Percentiles rank a stretch among this genome's conserved stretches.
These are phyloP conservation scores for Mythimna ferrago DNA, from an alignment of 2,888 invertebrate species.

Conservation along the genomic window DNA sequence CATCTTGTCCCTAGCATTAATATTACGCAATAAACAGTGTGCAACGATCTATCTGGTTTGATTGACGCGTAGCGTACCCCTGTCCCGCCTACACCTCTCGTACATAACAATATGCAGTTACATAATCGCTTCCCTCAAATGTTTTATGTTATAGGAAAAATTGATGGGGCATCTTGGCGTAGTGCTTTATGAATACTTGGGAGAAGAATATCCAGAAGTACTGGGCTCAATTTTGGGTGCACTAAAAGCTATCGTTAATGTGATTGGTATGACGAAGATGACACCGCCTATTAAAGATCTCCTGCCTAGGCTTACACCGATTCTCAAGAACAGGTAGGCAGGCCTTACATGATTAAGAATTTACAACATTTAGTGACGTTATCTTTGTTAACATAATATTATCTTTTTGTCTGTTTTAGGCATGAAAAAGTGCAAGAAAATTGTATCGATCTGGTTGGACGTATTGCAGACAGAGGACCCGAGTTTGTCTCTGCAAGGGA, in stretches of 20 bases:
- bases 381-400: not conserved
- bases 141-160: constrained; percentile 93
- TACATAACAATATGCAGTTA: not conserved
- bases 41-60: too few species aligned
- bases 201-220: constrained; percentile 99
- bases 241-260: constrained; percentile 99
- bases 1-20: too few species aligned
- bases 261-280: constrained; percentile 99
- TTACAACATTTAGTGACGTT: not conserved
- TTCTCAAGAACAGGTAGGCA: constrained; percentile 97
- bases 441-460: constrained; percentile 99
- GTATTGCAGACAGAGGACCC: constrained; percentile 99
- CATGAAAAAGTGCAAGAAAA: constrained; percentile 99
- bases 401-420: constrained; percentile 82
- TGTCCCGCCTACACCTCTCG: too few species aligned
- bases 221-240: constrained; percentile 99
- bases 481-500: constrained; percentile 99
- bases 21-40: too few species aligned
- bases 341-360: not conserved
- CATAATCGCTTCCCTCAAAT: not conserved
- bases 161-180: constrained; percentile 99
- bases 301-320: constrained; percentile 98
- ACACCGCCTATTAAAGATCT: constrained; percentile 99
- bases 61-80: too few species aligned
- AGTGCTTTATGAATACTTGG: constrained; percentile 99